Evolutionary conservation across 2,888 invertebrate genomes (phyloP).

Genomic region (Seira sanloemensis): DNA sequence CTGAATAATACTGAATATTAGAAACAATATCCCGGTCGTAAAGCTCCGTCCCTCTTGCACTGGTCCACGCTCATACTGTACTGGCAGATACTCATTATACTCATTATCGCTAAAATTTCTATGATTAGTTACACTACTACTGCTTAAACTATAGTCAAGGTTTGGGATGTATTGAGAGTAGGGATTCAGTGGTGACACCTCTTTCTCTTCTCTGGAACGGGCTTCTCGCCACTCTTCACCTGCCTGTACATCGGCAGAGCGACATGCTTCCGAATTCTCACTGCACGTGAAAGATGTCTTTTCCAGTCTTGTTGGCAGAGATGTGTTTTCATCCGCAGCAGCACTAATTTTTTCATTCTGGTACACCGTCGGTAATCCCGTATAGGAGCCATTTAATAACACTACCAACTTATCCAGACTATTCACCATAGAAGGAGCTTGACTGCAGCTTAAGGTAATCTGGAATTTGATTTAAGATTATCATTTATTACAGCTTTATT

Average conservation of each 20-base stretch:
- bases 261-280: constrained; percentile 23
- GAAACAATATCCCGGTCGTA: constrained; percentile 37
- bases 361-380: neutral
- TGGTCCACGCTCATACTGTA: constrained; percentile 26
- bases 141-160: neutral
- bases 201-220: constrained; percentile 16
- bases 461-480: constrained; percentile 5
- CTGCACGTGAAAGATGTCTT: constrained; percentile 45
- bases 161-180: neutral
- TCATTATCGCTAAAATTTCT: constrained; percentile 14
- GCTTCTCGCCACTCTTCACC: neutral
- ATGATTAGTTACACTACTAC: neutral
- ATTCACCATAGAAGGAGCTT: constrained; percentile 32
- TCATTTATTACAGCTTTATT: neutral
- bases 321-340: neutral
- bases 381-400: neutral
- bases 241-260: neutral
- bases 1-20: constrained; percentile 53
- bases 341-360: neutral
- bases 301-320: constrained; percentile 22
- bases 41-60: constrained; percentile 29
- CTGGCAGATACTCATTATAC: constrained; percentile 38
- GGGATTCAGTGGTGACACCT: constrained; percentile 21
- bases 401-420: constrained; percentile 31
- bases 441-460: constrained; percentile 22